These are phyloP conservation scores for Hypolimnas misippus DNA, from an alignment of 2,888 invertebrate genomes.

Conservation along the genomic window DNA sequence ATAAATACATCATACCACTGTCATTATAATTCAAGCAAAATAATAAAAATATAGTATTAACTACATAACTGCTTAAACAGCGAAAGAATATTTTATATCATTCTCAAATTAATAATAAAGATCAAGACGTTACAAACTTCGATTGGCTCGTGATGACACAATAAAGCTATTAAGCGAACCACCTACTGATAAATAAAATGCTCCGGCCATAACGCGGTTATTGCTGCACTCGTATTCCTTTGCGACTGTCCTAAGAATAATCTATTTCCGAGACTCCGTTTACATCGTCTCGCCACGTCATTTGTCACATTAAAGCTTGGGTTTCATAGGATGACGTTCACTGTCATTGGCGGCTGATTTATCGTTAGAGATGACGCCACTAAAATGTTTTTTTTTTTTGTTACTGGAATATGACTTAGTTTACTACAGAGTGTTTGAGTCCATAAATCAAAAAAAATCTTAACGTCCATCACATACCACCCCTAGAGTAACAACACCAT, in stretches of 20 bases:
- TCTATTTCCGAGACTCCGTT: neutral
- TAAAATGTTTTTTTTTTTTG: too few relatives aligned
- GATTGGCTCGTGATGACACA: slow-evolving; percentile 44
- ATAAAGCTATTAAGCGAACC: slow-evolving; percentile 56
- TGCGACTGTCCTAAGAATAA: slow-evolving; percentile 31
- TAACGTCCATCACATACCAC: too few relatives aligned
- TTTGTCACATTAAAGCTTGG: too few relatives aligned
- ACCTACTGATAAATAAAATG: slow-evolving; percentile 71
- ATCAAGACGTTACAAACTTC: slow-evolving; percentile 36
- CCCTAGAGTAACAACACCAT: too few relatives aligned
- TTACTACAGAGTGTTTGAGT: too few relatives aligned
- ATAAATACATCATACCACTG: too few relatives aligned
- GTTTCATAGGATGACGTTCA: too few relatives aligned
- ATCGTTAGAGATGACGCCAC: too few relatives aligned
- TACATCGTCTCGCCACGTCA: neutral
- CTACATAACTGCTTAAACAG: neutral
- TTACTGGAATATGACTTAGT: too few relatives aligned
- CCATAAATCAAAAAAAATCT: too few relatives aligned
- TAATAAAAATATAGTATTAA: slow-evolving; percentile 8
- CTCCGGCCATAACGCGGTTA: slow-evolving; percentile 59
- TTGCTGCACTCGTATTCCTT: slow-evolving; percentile 40
- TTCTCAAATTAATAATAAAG: slow-evolving; percentile 33
- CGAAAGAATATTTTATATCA: slow-evolving; percentile 28
- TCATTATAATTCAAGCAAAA: slow-evolving; percentile 4
- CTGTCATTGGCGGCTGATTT: too few relatives aligned